Percentiles rank a stretch among this genome's conserved stretches.
phyloP scores from a whole-genome alignment of 2,113 vertebrate genomes.

The Ranitomeya variabilis region DNA sequence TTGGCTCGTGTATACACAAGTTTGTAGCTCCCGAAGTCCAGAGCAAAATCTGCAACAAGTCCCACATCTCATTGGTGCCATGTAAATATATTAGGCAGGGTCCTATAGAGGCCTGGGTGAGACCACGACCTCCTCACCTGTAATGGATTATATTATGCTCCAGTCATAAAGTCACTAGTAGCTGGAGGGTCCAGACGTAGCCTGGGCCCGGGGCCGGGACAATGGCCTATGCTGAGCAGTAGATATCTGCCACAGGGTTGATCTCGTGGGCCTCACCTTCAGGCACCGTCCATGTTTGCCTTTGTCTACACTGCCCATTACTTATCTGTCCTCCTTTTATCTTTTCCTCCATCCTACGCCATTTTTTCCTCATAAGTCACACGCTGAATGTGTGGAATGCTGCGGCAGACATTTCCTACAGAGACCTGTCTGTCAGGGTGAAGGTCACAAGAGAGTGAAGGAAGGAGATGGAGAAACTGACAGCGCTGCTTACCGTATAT shows the following conservation, averaged over 20 bases:
- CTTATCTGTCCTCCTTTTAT: constrained; percentile 16
- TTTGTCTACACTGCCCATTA: constrained; percentile 39
- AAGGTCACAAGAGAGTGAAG: constrained; percentile 7
- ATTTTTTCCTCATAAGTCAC: constrained; percentile 21
- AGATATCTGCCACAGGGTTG: not conserved
- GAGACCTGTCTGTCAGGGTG: not conserved
- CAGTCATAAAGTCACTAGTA: not conserved
- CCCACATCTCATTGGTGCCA: too few relatives aligned
- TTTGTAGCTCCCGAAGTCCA: too few relatives aligned
- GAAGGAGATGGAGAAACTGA: not conserved
- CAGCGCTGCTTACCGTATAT: too few relatives aligned
- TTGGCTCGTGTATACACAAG: too few relatives aligned
- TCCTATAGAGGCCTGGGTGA: too few relatives aligned
- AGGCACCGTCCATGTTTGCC: constrained; percentile 1
- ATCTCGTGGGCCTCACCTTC: not conserved
- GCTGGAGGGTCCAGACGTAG: not conserved
- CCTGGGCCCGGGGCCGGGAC: too few relatives aligned
- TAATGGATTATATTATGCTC: too few relatives aligned
- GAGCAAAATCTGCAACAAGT: too few relatives aligned
- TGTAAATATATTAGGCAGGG: too few relatives aligned
- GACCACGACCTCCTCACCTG: too few relatives aligned
- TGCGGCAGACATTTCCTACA: not conserved
- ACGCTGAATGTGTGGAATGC: constrained; percentile 15
- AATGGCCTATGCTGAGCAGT: too few relatives aligned
- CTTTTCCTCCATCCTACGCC: constrained; percentile 14